Percentiles rank a stretch among this genome's conserved stretches.
Conservation (phyloP, 2,888 invertebrate species). For the Rhogogaster chlorosoma region DNA sequence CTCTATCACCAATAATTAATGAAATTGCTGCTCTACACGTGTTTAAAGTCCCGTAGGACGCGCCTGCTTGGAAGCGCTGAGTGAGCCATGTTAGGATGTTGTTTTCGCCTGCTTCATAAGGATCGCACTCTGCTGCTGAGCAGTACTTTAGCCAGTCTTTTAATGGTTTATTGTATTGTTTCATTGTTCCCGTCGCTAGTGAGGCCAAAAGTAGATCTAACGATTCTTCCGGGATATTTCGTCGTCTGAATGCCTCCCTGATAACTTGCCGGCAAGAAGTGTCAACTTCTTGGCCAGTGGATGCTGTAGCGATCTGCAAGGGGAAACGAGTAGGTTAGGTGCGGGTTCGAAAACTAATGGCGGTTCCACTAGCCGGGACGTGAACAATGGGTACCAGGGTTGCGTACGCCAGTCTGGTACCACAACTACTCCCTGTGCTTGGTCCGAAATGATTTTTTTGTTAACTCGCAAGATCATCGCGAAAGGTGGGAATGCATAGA, state of each 20-base stretch:
- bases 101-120: constrained; percentile 46
- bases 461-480: not conserved
- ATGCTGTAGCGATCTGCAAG: constrained; percentile 58
- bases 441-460: constrained; percentile 62
- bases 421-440: constrained; percentile 63
- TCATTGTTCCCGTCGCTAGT: constrained; percentile 56
- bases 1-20: not conserved
- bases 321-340: constrained; percentile 57
- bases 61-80: not conserved
- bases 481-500: constrained; percentile 53
- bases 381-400: constrained; percentile 65
- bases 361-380: constrained; percentile 20
- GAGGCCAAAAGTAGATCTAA: constrained; percentile 55
- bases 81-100: not conserved
- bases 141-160: constrained; percentile 58
- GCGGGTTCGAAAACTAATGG: constrained; percentile 57
- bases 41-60: not conserved
- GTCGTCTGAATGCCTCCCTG: constrained; percentile 57
- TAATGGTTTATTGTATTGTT: constrained; percentile 57
- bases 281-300: constrained; percentile 57
- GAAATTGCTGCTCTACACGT: not conserved
- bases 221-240: constrained; percentile 52
- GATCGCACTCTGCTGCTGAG: too few species aligned
- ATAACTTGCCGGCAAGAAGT: constrained; percentile 62
- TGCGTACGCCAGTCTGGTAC: constrained; percentile 64